phyloP scores from a whole-genome alignment of 64 coral and sea anemone species.

The Montipora capricornis region DNA sequence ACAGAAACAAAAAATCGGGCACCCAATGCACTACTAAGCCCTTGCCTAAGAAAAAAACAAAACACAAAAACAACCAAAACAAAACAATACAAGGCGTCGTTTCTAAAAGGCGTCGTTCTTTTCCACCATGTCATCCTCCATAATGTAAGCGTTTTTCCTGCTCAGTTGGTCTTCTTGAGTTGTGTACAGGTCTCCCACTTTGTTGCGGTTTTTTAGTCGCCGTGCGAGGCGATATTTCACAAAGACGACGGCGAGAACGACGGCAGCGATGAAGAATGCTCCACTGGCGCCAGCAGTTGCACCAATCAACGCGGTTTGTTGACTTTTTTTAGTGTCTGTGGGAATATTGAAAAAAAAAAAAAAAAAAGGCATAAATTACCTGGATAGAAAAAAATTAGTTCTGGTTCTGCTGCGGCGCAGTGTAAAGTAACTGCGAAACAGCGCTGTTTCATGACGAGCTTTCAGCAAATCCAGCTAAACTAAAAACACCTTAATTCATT shows the following conservation, averaged over 20 bases:
- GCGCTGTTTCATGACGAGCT: too few species aligned
- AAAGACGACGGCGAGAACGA: not conserved
- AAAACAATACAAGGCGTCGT: not conserved
- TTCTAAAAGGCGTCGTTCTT: not conserved
- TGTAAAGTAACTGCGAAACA: too few species aligned
- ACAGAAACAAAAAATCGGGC: too few species aligned
- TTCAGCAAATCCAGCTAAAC: too few species aligned
- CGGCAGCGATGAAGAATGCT: not conserved
- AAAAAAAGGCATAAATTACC: too few species aligned
- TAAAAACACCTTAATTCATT: too few species aligned
- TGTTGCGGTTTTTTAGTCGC: not conserved
- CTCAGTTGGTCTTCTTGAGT: not conserved
- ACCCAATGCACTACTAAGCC: too few species aligned
- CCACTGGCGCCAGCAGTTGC: not conserved
- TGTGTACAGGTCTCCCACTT: not conserved
- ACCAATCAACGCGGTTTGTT: conserved; percentile 15
- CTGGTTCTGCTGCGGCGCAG: too few species aligned
- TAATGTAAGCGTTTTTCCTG: conserved; percentile 13
- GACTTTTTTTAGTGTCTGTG: not conserved
- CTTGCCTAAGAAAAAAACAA: too few species aligned
- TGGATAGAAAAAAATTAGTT: too few species aligned
- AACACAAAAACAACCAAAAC: not conserved
- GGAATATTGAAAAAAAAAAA: not conserved
- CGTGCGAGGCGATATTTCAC: conserved; percentile 3
- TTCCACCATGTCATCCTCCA: conserved; percentile 3